Percentiles rank a stretch among this genome's conserved stretches.
Conservation (phyloP, 2,888 invertebrate species). For the Stenoptilia bipunctidactyla region DNA sequence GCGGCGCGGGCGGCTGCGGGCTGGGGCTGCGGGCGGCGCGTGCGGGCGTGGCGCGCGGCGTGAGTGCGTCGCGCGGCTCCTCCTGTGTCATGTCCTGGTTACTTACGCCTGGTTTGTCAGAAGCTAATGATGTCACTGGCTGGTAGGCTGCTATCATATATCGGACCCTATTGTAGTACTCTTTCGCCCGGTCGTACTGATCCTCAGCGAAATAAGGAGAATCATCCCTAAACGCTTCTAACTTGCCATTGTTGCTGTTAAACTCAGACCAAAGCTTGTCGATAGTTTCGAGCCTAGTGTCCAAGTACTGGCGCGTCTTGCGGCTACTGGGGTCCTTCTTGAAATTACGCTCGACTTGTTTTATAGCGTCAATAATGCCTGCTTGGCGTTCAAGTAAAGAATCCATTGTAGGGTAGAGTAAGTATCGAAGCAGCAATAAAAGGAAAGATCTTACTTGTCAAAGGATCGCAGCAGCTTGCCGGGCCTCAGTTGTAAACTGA, state of each 20-base stretch:
- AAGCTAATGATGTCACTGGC: neutral
- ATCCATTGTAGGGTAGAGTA: constrained; percentile 3
- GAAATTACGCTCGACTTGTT: constrained; percentile 4
- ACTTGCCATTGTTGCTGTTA: constrained; percentile 2
- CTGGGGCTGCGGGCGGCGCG: no score
- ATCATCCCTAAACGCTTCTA: neutral
- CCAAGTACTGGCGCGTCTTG: neutral
- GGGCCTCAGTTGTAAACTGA: no score
- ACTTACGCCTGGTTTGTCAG: neutral
- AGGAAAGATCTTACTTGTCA: neutral
- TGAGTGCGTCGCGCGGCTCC: neutral
- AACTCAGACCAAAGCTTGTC: constrained; percentile 5
- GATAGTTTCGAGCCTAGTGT: neutral
- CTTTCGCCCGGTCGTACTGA: neutral
- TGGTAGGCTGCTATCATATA: neutral
- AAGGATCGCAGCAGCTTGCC: no score
- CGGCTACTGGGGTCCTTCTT: constrained; percentile 1
- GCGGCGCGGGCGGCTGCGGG: neutral
- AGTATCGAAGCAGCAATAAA: no score
- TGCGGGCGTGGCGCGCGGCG: no score
- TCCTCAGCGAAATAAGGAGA: constrained; percentile 2
- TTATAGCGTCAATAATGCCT: constrained; percentile 2
- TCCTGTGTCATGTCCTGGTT: neutral
- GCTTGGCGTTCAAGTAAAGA: constrained; percentile 2
- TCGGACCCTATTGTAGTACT: neutral